Conservation (phyloP, 2,113 vertebrate species). For the Nothoprocta pentlandii region DNA sequence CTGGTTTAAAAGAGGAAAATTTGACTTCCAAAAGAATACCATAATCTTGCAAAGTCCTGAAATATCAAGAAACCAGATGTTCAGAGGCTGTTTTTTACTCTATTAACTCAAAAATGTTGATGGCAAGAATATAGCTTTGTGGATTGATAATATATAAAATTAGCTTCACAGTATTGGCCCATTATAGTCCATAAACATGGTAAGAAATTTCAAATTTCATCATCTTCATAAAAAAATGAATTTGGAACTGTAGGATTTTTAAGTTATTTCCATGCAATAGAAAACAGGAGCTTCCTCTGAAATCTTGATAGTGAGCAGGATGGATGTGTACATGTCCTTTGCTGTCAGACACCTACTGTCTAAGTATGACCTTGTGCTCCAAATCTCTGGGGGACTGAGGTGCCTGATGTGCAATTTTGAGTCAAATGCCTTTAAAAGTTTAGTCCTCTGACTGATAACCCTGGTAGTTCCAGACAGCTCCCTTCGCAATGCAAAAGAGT, state of each 20-base stretch:
- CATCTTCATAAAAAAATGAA: not conserved
- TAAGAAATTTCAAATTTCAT: not conserved
- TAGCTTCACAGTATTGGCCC: accelerated
- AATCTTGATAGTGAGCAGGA: not conserved
- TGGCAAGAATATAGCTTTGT: not conserved
- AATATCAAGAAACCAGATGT: not conserved
- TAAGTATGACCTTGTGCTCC: not conserved
- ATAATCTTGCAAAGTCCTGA: not conserved
- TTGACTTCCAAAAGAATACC: not conserved
- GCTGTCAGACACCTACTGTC: not conserved
- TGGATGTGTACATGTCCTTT: not conserved
- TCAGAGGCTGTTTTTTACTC: not conserved
- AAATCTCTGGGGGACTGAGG: not conserved
- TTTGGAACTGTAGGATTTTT: not conserved
- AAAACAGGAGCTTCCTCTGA: not conserved
- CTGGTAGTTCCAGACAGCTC: accelerated
- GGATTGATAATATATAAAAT: not conserved
- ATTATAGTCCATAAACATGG: not conserved
- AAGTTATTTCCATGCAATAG: not conserved
- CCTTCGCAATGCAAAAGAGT: not conserved
- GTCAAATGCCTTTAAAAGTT: accelerated
- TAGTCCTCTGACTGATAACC: accelerated
- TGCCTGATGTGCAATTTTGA: not conserved
- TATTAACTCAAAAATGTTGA: not conserved
- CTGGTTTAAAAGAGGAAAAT: not conserved